These are phyloP conservation scores for Vulpes vulpes DNA, from an alignment of 2,113 vertebrate genomes.

Conservation along the genomic window DNA sequence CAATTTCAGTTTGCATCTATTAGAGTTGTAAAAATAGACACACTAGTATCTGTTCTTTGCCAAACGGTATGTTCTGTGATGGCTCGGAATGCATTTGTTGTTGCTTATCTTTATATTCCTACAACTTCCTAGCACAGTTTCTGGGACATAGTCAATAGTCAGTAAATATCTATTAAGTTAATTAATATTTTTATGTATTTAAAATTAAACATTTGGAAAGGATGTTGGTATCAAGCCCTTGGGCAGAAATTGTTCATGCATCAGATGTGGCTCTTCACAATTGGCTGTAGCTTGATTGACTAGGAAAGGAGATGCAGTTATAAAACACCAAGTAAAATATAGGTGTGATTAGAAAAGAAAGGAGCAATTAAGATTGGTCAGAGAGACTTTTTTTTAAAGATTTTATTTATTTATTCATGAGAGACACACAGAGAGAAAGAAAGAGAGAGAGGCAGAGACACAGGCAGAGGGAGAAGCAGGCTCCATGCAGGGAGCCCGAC, in stretches of 20 bases:
- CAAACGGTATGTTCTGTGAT: background rate
- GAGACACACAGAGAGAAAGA: too few relatives aligned
- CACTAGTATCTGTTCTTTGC: background rate
- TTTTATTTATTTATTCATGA: too few relatives aligned
- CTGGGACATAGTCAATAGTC: background rate
- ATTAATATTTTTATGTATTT: background rate
- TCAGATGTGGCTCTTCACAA: background rate
- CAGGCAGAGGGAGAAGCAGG: too few relatives aligned
- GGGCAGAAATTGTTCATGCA: fast-evolving
- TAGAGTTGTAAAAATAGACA: background rate
- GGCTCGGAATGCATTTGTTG: background rate
- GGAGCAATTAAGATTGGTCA: background rate
- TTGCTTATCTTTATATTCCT: background rate
- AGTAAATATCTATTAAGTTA: background rate
- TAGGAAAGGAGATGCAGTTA: background rate
- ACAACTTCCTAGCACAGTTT: background rate
- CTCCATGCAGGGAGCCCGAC: too few relatives aligned
- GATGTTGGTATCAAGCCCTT: background rate
- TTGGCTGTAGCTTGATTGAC: background rate
- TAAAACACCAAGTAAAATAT: background rate
- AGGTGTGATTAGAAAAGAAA: background rate
- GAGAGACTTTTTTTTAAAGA: too few relatives aligned
- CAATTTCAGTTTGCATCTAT: background rate
- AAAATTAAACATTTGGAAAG: background rate
- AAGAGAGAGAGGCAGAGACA: too few relatives aligned